Base-by-base conservation (phyloP, 1,140 invertebrate genomes). In the Thrips palmi region DNA sequence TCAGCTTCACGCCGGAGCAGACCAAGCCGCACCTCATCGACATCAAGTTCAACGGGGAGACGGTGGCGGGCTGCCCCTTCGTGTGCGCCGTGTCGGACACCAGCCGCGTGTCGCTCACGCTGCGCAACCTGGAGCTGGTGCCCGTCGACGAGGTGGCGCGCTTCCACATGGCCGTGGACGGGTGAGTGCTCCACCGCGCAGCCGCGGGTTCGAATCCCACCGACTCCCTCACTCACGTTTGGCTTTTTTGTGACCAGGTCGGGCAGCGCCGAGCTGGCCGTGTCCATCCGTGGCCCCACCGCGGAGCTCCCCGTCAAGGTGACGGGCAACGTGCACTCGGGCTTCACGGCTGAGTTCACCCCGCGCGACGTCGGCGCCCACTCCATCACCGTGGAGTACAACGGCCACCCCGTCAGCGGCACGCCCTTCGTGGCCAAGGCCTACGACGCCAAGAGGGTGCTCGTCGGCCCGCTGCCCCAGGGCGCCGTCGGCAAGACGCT, bases 1-100 rank as follows among this genome's bases (percentile, higher is more conserved):
- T 97, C 7, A 92, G 84, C 33, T 98, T 97, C 60, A 83, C 88
- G 10, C 93, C 94, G 12, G 88, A 94, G 53, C 70, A 78, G 40
- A 68, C 81, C 6, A 88, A 88, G 47, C 71, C 84, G 19, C 92
- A 98, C 62, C 70, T 82, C 45, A 92, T 99, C 48, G 91, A 97
- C 60, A 96, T 98, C 42, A 96, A 91, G 62, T 97, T 98, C 60
- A 97, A 97, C 59, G 86, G 85, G 31, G 84, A 92, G 62, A 85
- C 86, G 38, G 87, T 97, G 12, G 74, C 80, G 42, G 84, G 82
- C 33, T 91, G 86, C 55, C 85, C 88, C n/a, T 86, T 91, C 52
- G 64, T 80, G 23, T 83, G 81, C 50, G 68, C 76, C 39, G 77
- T 86, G 23, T 73, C 79, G 1, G 79, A 84, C 50, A 80, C 77